Evolutionary conservation across 2,113 vertebrate genomes (phyloP).

Genomic region (Parus major): DNA sequence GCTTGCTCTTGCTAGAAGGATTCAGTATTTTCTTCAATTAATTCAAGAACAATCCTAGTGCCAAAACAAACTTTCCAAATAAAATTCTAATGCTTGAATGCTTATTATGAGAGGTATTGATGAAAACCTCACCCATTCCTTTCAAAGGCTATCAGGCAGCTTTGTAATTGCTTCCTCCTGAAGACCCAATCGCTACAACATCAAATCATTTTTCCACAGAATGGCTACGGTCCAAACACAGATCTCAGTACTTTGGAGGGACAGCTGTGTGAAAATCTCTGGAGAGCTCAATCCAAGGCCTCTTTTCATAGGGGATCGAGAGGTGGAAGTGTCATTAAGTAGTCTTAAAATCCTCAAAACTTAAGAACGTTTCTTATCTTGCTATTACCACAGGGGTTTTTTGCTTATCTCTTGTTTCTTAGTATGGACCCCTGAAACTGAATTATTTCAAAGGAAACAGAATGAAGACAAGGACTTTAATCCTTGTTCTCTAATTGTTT

Average conservation of each 20-base stretch:
- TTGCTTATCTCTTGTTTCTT: not conserved
- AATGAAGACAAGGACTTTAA: not conserved
- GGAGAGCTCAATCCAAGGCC: not conserved
- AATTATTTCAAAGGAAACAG: not conserved
- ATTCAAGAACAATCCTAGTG: not conserved
- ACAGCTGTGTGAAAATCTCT: not conserved
- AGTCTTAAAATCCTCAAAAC: not conserved
- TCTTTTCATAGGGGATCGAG: not conserved
- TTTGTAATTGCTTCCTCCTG: not conserved
- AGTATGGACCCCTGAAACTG: not conserved
- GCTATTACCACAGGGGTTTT: not conserved
- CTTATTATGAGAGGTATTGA: not conserved
- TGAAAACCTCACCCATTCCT: not conserved
- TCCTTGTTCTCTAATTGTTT: not conserved
- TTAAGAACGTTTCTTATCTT: not conserved
- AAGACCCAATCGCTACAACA: not conserved
- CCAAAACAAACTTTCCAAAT: not conserved
- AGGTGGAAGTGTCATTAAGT: not conserved
- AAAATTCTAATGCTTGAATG: not conserved
- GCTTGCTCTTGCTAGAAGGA: not conserved
- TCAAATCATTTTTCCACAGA: not conserved
- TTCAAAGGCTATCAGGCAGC: not conserved
- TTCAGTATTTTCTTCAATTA: not conserved
- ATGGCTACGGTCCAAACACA: not conserved
- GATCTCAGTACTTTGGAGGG: not conserved